Evolutionary conservation across 2,888 invertebrate species (phyloP), one percentile per base, ranked within the genome.

Genomic region (Pseudanteris insignis): DNA sequence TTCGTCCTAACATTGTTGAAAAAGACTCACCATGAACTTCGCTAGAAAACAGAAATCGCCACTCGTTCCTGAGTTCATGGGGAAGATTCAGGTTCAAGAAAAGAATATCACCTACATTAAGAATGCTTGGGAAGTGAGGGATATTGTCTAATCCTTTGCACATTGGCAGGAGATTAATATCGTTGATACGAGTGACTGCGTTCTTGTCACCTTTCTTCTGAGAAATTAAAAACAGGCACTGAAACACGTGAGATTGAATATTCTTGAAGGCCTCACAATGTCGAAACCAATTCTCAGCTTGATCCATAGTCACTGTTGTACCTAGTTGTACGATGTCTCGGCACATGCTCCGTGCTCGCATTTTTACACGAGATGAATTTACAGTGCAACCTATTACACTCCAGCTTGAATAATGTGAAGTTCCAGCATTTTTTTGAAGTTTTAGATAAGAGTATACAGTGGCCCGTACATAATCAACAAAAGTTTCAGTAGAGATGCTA

Each of bases 11-110:
- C 83, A 92, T 85, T 8, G 91, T 92, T 2, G 92, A 89, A 81
- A 92, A 96, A 46, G 94, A 94, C 81, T 94, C 94, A 0, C 96
- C 96, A 75, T 94, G 92, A 46, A 90, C 88, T 74, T 89, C 88
- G 9, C 91, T 91, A 4, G 92, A 92, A 82, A 92, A 95, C 2
- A 95, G 82, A 72, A 94, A 90, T 69, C 93, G 83, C 95, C 95
- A 96, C 76, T 90, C 88, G 65, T 86, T 81, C 71, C 90, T 89
- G 64, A 88, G 84, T 62, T 89, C 87, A 58, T 84, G 84, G 0
- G 94, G 93, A 44, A 96, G 81, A 73, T 89, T 86, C 28, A 87
- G 86, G 82, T 92, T 94, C 24, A 95, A 83, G 83, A 90, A 92
- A 53, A 91, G 84, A 43, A 92, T 86, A 77, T 91, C 90, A 1